Evolutionary conservation across 35 echinoderm and acorn worm species (phyloP).

Genomic region (Chiridota heheva): DNA sequence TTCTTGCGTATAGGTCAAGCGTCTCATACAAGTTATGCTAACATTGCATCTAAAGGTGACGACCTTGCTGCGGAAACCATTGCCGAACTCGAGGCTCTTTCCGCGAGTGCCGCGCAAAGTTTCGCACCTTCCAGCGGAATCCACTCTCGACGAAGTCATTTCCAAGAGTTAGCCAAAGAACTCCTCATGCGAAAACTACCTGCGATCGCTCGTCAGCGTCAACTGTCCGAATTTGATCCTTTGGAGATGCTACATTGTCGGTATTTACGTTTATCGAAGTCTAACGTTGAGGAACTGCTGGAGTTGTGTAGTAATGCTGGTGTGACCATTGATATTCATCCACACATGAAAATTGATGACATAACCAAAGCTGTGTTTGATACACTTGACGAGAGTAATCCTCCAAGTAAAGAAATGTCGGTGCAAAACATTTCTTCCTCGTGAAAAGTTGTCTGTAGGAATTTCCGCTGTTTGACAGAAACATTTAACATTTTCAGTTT

Average conservation of each 20-base stretch:
- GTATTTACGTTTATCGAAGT: slow-evolving; percentile 33
- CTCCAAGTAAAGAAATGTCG: too few species aligned
- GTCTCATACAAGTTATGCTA: too few species aligned
- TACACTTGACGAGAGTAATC: too few species aligned
- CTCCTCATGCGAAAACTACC: slow-evolving; percentile 28
- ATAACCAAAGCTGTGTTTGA: slow-evolving; percentile 27
- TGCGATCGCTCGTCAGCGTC: slow-evolving; percentile 5
- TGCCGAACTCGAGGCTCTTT: slow-evolving; percentile 23
- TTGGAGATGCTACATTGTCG: slow-evolving; percentile 43
- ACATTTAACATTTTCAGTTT: too few species aligned
- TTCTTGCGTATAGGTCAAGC: too few species aligned
- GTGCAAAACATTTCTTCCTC: too few species aligned
- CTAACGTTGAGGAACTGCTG: slow-evolving; percentile 17
- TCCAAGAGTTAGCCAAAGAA: slow-evolving; percentile 38
- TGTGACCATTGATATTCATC: slow-evolving; percentile 4
- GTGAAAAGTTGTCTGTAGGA: too few species aligned
- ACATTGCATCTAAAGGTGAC: too few species aligned
- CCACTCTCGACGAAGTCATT: background rate
- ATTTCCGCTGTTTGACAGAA: too few species aligned
- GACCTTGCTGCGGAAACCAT: slow-evolving; percentile 1
- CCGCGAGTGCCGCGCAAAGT: slow-evolving; percentile 3
- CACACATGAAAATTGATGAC: slow-evolving; percentile 7
- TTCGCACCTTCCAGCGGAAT: slow-evolving; percentile 6
- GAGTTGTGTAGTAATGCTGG: background rate
- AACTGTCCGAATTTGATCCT: slow-evolving; percentile 30